Evolutionary conservation across 2,797 vertebrate genomes (phyloP).

Genomic region (Chiloscyllium punctatum): DNA sequence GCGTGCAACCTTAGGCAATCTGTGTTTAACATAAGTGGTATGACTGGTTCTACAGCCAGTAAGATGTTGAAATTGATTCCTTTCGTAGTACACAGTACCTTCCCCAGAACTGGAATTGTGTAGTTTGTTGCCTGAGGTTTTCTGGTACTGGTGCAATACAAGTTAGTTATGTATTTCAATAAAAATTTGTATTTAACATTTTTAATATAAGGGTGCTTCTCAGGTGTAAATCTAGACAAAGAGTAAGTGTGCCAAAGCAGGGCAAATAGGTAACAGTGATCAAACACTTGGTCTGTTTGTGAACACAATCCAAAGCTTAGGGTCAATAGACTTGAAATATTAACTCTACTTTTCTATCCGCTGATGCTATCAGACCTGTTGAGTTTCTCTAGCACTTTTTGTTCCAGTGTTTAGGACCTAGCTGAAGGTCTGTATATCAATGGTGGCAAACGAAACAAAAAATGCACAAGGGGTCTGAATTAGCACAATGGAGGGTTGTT

Average conservation of each 20-base stretch:
- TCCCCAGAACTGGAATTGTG: too few relatives aligned
- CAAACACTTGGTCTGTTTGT: background rate
- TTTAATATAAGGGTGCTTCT: background rate
- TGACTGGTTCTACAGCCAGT: too few relatives aligned
- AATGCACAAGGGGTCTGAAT: background rate
- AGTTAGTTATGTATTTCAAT: background rate
- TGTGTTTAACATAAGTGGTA: too few relatives aligned
- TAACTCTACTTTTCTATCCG: too few relatives aligned
- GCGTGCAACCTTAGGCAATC: too few relatives aligned
- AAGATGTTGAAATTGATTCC: too few relatives aligned
- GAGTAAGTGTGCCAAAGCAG: background rate
- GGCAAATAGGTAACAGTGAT: background rate
- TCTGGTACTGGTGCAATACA: too few relatives aligned
- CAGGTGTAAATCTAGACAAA: background rate
- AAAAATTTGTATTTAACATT: background rate
- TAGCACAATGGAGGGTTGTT: background rate
- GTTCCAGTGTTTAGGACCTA: background rate
- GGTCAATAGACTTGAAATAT: too few relatives aligned
- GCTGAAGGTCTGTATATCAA: background rate
- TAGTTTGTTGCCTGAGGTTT: too few relatives aligned
- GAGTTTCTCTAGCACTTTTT: too few relatives aligned
- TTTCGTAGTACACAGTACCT: too few relatives aligned
- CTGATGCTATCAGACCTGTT: too few relatives aligned
- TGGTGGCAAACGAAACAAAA: background rate
- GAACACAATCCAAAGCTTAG: background rate